Conservation (phyloP, 2,888 invertebrate genomes). For the Oegoconia quadripuncta region DNA sequence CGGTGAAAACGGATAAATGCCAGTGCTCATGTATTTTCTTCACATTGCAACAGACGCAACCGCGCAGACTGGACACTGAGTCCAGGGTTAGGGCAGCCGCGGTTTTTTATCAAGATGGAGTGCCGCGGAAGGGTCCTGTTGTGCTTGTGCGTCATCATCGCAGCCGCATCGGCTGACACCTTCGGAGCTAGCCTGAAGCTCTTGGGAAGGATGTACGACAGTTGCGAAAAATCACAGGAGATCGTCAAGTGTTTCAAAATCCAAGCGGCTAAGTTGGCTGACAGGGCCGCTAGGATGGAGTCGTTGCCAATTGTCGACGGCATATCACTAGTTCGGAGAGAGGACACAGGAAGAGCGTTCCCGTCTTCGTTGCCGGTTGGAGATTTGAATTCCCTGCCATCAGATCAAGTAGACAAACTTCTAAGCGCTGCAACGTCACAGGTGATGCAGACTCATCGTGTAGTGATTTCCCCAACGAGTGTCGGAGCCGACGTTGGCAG, state of each 20-base stretch:
- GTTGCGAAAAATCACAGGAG: slow-evolving; percentile 82
- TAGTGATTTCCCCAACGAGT: slow-evolving; percentile 70
- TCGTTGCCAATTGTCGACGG: slow-evolving; percentile 82
- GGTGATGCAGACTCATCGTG: slow-evolving; percentile 80
- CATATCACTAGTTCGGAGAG: slow-evolving; percentile 75
- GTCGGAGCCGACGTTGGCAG: slow-evolving; percentile 67
- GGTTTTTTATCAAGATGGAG: slow-evolving; percentile 59
- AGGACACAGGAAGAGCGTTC: slow-evolving; percentile 65
- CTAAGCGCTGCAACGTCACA: slow-evolving; percentile 76
- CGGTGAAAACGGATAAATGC: slow-evolving; percentile 79
- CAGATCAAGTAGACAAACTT: slow-evolving; percentile 80
- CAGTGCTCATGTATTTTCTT: slow-evolving; percentile 69
- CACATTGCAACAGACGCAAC: slow-evolving; percentile 74
- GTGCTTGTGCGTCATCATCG: slow-evolving; percentile 52
- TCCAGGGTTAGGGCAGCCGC: slow-evolving; percentile 44
- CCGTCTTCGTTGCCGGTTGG: slow-evolving; percentile 75
- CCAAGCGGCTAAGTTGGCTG: slow-evolving; percentile 82
- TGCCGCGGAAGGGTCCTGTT: slow-evolving; percentile 61
- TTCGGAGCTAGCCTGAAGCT: slow-evolving; percentile 68
- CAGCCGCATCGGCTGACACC: slow-evolving; percentile 55
- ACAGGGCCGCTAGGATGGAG: slow-evolving; percentile 81
- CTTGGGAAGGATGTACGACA: slow-evolving; percentile 76
- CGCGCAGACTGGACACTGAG: slow-evolving; percentile 60
- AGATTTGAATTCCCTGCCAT: slow-evolving; percentile 79
- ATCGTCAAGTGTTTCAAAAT: slow-evolving; percentile 85